phyloP scores from a whole-genome alignment of 2,797 vertebrate genomes.

The Macroramphosus scolopax region DNA sequence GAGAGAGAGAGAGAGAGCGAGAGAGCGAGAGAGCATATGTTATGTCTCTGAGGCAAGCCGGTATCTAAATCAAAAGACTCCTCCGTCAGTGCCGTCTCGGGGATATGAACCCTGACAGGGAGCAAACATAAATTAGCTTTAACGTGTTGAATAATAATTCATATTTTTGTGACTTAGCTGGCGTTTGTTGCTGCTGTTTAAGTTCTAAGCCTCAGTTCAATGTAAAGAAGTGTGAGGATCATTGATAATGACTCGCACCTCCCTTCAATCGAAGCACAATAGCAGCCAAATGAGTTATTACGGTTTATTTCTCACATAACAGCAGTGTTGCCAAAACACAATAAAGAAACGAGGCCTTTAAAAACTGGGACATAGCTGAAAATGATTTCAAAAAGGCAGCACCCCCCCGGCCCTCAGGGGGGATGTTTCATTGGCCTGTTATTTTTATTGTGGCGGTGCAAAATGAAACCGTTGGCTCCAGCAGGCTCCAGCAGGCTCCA shows the following conservation, averaged over 20 bases:
- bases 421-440: slow-evolving; percentile 80
- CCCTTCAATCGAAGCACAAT: slow-evolving; percentile 8
- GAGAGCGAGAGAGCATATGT: slow-evolving; percentile 81
- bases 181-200: slow-evolving; percentile 26
- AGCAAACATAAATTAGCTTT: slow-evolving; percentile 93
- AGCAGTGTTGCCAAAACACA: slow-evolving; percentile 59
- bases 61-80: slow-evolving; percentile 91
- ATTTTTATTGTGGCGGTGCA: slow-evolving; percentile 82
- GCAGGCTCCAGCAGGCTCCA: slow-evolving; percentile 67
- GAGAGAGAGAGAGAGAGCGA: slow-evolving; percentile 27
- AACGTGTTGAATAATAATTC: slow-evolving; percentile 91
- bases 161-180: slow-evolving; percentile 45
- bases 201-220: slow-evolving; percentile 9
- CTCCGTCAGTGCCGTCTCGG: slow-evolving; percentile 86
- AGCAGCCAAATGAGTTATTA: slow-evolving; percentile 13
- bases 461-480: slow-evolving; percentile 79
- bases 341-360: slow-evolving; percentile 46
- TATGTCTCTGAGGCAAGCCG: slow-evolving; percentile 87
- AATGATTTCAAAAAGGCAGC: slow-evolving; percentile 55
- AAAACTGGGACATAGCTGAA: slow-evolving; percentile 44
- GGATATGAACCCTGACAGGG: slow-evolving; percentile 92
- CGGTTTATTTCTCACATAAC: slow-evolving; percentile 21
- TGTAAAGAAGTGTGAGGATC: neutral
- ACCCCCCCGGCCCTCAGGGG: slow-evolving; percentile 55
- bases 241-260: neutral